phyloP scores from a whole-genome alignment of 2,888 invertebrate species.

The Anarsia innoxiella region DNA sequence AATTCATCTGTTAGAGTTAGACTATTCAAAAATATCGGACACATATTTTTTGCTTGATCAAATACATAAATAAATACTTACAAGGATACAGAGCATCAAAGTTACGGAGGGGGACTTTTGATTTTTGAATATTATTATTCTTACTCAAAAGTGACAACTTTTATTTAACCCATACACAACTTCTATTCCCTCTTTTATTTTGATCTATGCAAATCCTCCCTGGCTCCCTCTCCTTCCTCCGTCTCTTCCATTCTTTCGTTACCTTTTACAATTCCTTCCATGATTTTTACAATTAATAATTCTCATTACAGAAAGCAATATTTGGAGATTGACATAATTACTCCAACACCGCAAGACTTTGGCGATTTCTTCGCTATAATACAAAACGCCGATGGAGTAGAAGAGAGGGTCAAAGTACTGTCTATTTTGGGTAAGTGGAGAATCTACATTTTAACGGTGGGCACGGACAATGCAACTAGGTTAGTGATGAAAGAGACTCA shows the following conservation, averaged over 20 bases:
- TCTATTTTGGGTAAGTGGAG: conserved; percentile 34
- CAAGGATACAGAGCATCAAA: no score
- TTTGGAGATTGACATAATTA: conserved; percentile 33
- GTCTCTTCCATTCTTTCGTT: not conserved
- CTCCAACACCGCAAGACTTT: conserved; percentile 31
- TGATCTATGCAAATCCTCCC: no score
- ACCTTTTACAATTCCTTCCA: not conserved
- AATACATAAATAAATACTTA: no score
- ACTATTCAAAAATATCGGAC: not conserved
- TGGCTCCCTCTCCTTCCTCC: no score
- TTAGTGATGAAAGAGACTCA: not conserved
- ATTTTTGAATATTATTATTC: not conserved
- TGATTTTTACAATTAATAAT: not conserved
- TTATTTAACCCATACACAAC: not conserved
- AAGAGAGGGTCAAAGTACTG: conserved; percentile 40
- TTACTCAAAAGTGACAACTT: not conserved
- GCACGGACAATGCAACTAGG: not conserved
- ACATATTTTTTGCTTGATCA: no score
- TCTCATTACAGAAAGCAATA: conserved; percentile 32
- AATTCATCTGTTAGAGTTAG: not conserved
- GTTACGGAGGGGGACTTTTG: no score
- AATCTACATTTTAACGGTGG: not conserved
- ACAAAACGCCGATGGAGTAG: conserved; percentile 39
- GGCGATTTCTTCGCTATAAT: conserved; percentile 48
- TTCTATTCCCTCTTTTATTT: no score